Evolutionary conservation across 1,140 invertebrate species (phyloP).

Genomic region (Drosophila ercepeae): DNA sequence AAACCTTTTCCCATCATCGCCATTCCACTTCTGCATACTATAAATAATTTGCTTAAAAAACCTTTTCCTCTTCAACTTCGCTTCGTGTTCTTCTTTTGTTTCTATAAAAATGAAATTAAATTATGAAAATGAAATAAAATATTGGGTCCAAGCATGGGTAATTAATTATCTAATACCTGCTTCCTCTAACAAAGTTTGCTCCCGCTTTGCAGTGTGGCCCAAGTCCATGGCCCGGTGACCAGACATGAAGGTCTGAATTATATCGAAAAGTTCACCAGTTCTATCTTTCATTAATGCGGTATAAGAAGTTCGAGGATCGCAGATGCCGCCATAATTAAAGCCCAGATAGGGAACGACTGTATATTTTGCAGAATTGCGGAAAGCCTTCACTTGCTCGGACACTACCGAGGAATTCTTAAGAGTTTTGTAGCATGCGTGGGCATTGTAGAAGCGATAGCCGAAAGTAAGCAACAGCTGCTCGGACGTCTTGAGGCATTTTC

Average conservation of each 20-base stretch:
- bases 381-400: neutral
- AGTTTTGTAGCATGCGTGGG: slow-evolving; percentile 3
- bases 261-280: neutral
- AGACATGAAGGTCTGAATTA: slow-evolving; percentile 5
- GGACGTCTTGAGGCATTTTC: neutral
- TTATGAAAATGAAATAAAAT: too few relatives aligned
- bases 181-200: neutral
- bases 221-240: neutral
- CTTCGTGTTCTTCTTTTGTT: too few relatives aligned
- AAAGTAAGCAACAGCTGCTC: slow-evolving; percentile 1
- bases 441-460: slow-evolving; percentile 23
- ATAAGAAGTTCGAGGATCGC: neutral
- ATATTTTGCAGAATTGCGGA: neutral
- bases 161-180: too few relatives aligned
- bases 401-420: neutral
- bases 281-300: too few relatives aligned
- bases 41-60: neutral
- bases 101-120: neutral
- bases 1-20: neutral
- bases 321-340: neutral
- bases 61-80: too few relatives aligned
- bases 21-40: slow-evolving; percentile 4
- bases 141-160: too few relatives aligned
- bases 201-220: neutral
- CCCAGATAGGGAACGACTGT: slow-evolving; percentile 24